phyloP scores from a whole-genome alignment of 2,888 invertebrate genomes.

The Epirrhoe tristata region DNA sequence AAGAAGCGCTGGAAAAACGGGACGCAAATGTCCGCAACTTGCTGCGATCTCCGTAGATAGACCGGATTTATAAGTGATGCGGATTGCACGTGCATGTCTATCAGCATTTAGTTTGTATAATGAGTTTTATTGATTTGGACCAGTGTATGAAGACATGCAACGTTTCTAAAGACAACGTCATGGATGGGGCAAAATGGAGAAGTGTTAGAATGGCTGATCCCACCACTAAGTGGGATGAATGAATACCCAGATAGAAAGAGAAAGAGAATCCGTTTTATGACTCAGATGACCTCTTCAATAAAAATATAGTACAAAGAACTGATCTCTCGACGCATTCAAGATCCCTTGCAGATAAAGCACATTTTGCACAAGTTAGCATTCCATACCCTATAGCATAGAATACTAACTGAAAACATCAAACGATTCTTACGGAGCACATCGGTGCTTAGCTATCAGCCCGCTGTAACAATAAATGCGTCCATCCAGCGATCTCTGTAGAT shows the following conservation, averaged over 20 bases:
- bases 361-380: no score
- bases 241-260: no score
- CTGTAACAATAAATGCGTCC: constrained; percentile 43
- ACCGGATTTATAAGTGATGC: constrained; percentile 14
- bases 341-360: no score
- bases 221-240: no score
- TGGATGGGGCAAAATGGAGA: no score
- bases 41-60: constrained; percentile 49
- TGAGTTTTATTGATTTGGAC: neutral
- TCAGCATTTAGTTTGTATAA: neutral
- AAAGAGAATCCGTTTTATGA: no score
- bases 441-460: neutral
- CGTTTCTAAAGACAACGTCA: no score
- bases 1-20: constrained; percentile 60
- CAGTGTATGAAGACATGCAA: no score
- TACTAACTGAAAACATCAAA: neutral
- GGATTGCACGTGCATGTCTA: constrained; percentile 4
- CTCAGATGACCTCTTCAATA: no score
- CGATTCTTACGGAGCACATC: neutral
- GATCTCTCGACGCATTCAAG: no score
- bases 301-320: no score
- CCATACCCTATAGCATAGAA: neutral
- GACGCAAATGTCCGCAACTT: constrained; percentile 66
- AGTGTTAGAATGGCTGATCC: no score
- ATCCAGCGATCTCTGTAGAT: constrained; percentile 64